Evolutionary conservation across 2,888 invertebrate genomes (phyloP).

Genomic region (Dolichomitus sp.): DNA sequence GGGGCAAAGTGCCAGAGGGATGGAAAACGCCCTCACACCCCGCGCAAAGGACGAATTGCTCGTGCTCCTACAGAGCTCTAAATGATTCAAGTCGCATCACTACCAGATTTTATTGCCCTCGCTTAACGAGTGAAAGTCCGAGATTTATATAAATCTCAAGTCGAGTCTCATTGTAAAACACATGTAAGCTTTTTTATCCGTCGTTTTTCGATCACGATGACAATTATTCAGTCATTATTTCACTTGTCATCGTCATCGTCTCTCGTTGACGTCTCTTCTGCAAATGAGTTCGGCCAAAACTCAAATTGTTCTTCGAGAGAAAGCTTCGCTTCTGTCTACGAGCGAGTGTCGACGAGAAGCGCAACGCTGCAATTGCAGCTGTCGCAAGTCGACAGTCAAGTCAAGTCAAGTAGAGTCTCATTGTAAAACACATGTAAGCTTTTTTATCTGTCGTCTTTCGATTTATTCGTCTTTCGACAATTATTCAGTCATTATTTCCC

Average conservation of each 20-base stretch:
- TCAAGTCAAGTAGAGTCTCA: not conserved
- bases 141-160: conserved; percentile 20
- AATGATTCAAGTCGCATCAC: conserved; percentile 25
- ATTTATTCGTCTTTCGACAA: too few relatives aligned
- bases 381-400: too few relatives aligned
- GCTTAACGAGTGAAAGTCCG: conserved; percentile 1
- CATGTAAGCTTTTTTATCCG: conserved; percentile 10
- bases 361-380: conserved; percentile 19
- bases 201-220: not conserved
- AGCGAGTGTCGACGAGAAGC: not conserved
- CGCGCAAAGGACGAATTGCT: conserved; percentile 28
- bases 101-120: conserved; percentile 6
- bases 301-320: too few relatives aligned
- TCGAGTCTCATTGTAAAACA: too few relatives aligned
- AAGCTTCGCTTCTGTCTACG: too few relatives aligned
- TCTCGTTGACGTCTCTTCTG: too few relatives aligned
- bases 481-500: conserved; percentile 5
- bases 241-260: too few relatives aligned
- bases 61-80: not conserved
- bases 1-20: conserved; percentile 60
- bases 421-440: too few relatives aligned
- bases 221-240: conserved; percentile 10
- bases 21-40: conserved; percentile 33
- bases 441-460: conserved; percentile 1
- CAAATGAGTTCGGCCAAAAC: too few relatives aligned